phyloP scores from a whole-genome alignment of 2,113 vertebrate genomes.

The Seriola dumerili region DNA sequence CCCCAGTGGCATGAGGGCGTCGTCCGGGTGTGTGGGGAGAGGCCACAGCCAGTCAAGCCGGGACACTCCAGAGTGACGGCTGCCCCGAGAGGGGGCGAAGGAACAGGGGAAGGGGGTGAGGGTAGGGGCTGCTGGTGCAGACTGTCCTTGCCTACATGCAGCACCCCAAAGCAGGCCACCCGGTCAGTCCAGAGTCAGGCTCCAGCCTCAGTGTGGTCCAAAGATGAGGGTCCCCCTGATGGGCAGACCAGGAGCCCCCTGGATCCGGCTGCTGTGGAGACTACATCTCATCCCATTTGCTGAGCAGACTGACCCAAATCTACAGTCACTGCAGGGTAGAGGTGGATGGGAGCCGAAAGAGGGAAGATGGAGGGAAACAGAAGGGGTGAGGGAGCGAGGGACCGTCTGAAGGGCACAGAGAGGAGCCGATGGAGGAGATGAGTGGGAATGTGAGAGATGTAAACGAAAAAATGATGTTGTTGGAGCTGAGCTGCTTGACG shows the following conservation, averaged over 20 bases:
- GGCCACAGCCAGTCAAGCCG: constrained; percentile 82
- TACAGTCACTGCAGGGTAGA: constrained; percentile 56
- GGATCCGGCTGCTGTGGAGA: constrained; percentile 78
- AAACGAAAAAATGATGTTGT: constrained; percentile 36
- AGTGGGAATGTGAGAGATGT: constrained; percentile 49
- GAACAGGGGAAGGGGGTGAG: constrained; percentile 66
- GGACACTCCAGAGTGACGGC: constrained; percentile 86
- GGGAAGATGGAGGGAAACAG: constrained; percentile 70
- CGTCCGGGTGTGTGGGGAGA: constrained; percentile 82
- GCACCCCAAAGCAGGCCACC: constrained; percentile 71
- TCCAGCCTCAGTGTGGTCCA: constrained; percentile 71
- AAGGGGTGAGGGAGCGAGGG: constrained; percentile 47
- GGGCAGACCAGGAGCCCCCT: constrained; percentile 84
- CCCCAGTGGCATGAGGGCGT: constrained; percentile 87
- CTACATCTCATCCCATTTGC: constrained; percentile 86
- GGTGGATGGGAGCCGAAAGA: constrained; percentile 59
- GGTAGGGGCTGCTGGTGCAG: constrained; percentile 70
- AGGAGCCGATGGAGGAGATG: constrained; percentile 55
- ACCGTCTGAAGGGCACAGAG: constrained; percentile 83
- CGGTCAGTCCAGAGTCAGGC: constrained; percentile 72
- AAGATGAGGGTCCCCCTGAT: constrained; percentile 67
- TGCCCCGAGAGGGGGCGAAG: constrained; percentile 71
- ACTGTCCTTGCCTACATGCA: constrained; percentile 80
- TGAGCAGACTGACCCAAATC: constrained; percentile 80
- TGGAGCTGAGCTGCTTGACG: constrained; percentile 40